A percentile compares a stretch with the other conserved stretches of the same genome.
These are phyloP conservation scores for Cyclopterus lumpus DNA, from an alignment of 2,797 vertebrate genomes.

Conservation along the genomic window DNA sequence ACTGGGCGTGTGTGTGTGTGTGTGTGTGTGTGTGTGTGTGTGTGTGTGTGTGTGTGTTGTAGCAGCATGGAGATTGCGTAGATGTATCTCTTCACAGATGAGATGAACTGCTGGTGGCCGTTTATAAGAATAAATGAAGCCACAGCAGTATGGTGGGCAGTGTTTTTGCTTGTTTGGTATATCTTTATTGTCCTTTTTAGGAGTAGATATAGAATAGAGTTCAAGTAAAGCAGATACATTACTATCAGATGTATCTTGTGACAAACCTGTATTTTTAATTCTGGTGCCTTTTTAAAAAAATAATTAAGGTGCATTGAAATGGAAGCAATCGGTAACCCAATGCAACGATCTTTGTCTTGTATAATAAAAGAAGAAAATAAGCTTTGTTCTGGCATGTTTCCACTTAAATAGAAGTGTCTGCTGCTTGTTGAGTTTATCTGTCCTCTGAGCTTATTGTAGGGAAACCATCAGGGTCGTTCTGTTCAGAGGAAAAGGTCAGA, in stretches of 20 bases:
- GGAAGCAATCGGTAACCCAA: not conserved
- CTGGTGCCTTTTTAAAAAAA: not conserved
- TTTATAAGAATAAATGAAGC: conserved; percentile 56
- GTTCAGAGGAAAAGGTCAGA: not conserved
- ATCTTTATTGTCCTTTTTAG: not conserved
- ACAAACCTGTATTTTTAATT: not conserved
- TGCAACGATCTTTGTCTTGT: not conserved
- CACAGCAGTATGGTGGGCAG: not conserved
- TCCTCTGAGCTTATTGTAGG: not conserved
- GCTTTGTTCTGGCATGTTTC: not conserved
- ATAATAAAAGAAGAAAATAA: not conserved
- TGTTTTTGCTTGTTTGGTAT: conserved; percentile 7
- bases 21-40: conserved; percentile 2
- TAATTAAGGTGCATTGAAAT: not conserved
- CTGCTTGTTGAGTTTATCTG: not conserved
- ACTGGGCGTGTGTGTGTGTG: not conserved
- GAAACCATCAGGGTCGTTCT: not conserved
- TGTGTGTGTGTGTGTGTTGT: not conserved
- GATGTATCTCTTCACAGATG: conserved; percentile 26
- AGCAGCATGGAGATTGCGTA: not conserved
- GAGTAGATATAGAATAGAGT: not conserved
- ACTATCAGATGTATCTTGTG: not conserved
- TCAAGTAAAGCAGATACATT: not conserved
- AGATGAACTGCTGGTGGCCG: conserved; percentile 29
- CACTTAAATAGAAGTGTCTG: not conserved